phyloP scores from a whole-genome alignment of 1,140 invertebrate species.

The Acromyrmex echinatior region DNA sequence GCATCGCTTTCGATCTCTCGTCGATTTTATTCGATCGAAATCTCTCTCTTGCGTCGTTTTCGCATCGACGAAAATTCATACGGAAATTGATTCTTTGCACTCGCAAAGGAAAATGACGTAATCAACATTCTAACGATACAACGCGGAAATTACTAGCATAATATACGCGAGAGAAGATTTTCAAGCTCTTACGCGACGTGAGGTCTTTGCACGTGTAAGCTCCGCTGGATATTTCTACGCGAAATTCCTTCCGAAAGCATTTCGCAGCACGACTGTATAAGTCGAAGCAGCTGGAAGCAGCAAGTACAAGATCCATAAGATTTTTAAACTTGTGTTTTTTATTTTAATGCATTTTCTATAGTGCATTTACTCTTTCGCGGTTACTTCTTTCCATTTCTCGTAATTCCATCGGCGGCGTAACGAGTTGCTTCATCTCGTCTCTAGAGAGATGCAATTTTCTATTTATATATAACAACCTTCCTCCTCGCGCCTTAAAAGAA shows the following conservation, averaged over 20 bases:
- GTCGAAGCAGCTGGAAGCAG: background rate
- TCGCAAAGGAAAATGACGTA: background rate
- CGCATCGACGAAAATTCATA: background rate
- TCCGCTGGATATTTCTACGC: background rate
- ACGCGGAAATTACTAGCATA: background rate
- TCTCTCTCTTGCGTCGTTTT: background rate
- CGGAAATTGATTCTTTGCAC: conserved; percentile 6
- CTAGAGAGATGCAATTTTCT: conserved; percentile 51
- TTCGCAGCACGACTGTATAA: background rate
- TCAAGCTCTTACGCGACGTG: background rate
- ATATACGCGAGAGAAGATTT: conserved; percentile 8
- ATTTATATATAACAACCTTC: conserved; percentile 44
- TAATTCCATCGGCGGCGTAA: conserved; percentile 50
- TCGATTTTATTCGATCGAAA: background rate
- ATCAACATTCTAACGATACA: background rate
- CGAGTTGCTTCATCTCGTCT: conserved; percentile 53
- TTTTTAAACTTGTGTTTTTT: conserved; percentile 42
- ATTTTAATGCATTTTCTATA: conserved; percentile 15
- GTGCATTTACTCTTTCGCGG: conserved; percentile 50
- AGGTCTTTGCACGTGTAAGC: background rate
- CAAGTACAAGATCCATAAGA: conserved; percentile 19
- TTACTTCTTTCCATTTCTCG: conserved; percentile 41
- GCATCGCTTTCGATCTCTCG: background rate
- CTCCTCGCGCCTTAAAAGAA: background rate
- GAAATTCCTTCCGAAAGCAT: background rate